A percentile compares a stretch with the other conserved stretches of the same genome.
phyloP scores from a whole-genome alignment of 2,113 vertebrate species.

The Phyllopteryx taeniolatus region DNA sequence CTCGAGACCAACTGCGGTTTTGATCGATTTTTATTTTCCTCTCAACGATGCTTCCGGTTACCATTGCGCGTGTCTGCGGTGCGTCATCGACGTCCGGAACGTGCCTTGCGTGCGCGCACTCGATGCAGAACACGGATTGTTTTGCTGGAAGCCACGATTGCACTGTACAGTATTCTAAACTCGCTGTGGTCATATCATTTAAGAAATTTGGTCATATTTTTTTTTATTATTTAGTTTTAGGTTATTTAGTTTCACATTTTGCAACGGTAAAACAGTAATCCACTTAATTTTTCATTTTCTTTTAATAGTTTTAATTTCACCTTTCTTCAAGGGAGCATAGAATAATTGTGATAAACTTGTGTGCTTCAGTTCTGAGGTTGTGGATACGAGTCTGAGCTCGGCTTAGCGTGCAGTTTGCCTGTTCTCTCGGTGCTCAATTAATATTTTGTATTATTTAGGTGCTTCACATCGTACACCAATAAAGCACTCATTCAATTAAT shows the following conservation, averaged over 20 bases:
- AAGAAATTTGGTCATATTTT: neutral
- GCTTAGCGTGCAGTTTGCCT: no score
- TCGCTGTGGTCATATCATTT: neutral
- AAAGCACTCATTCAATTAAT: no score
- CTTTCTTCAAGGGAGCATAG: neutral
- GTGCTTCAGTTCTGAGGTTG: no score
- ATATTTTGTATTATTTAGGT: no score
- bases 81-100: conserved; percentile 57
- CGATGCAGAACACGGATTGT: neutral
- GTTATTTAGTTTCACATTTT: no score
- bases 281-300: no score
- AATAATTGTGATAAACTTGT: no score
- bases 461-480: no score
- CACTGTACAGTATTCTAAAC: neutral
- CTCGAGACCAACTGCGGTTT: conserved; percentile 49
- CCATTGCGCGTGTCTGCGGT: conserved; percentile 65
- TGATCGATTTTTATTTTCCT: conserved; percentile 72
- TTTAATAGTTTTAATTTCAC: neutral
- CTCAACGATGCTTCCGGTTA: conserved; percentile 75
- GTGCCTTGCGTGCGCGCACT: conserved; percentile 64
- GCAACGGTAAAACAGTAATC: no score
- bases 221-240: no score
- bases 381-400: no score
- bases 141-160: neutral
- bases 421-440: no score